Conservation (phyloP, 2,797 vertebrate genomes). For the Neoniphon sammara region DNA sequence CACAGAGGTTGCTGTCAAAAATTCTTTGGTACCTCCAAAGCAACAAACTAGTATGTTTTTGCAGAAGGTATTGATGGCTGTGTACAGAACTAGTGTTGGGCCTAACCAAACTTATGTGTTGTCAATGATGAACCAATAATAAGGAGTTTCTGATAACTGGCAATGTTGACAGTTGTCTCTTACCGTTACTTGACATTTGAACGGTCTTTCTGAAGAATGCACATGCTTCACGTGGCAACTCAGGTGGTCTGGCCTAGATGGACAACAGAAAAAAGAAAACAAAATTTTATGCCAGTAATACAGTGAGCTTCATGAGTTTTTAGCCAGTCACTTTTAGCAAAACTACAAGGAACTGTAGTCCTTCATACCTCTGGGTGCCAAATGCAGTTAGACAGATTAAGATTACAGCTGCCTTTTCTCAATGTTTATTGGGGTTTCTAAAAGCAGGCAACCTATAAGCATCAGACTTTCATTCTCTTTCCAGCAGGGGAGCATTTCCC, state of each 20-base stretch:
- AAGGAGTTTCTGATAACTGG: not conserved
- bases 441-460: too few species aligned
- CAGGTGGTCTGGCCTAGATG: slow-evolving; percentile 96
- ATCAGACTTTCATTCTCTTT: too few species aligned
- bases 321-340: too few species aligned
- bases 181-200: slow-evolving; percentile 99
- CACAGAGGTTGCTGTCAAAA: not conserved
- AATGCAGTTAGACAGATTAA: too few species aligned
- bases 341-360: too few species aligned
- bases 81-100: not conserved
- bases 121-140: not conserved
- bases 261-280: slow-evolving; percentile 53
- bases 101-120: too few species aligned
- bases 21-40: not conserved
- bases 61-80: not conserved
- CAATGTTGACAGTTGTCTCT: slow-evolving; percentile 35
- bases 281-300: slow-evolving; percentile 10
- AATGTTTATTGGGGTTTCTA: too few species aligned
- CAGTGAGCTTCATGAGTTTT: not conserved
- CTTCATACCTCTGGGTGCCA: too few species aligned
- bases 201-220: slow-evolving; percentile 99
- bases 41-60: not conserved
- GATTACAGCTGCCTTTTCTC: too few species aligned
- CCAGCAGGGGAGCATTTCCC: too few species aligned
- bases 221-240: slow-evolving; percentile 99